These are phyloP conservation scores for Chrysomela aeneicollis DNA, from an alignment of 2,888 invertebrate genomes.

Conservation along the genomic window DNA sequence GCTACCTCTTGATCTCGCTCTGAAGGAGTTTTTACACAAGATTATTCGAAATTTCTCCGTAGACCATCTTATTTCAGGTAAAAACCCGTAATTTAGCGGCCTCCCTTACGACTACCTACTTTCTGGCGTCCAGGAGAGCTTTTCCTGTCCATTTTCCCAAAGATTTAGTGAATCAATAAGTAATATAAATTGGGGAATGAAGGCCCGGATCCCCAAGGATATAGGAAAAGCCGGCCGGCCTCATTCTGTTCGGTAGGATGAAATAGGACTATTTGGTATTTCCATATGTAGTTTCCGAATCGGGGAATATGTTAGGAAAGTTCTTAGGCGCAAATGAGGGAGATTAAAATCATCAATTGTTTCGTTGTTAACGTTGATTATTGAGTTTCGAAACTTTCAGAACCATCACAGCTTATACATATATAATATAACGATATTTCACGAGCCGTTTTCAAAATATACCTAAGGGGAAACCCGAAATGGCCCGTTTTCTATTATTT, in stretches of 20 bases:
- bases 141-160: neutral
- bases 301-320: slow-evolving; percentile 1
- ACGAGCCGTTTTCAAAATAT: too few species aligned
- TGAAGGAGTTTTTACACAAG: too few species aligned
- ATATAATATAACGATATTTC: too few species aligned
- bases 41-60: neutral
- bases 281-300: neutral
- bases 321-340: neutral
- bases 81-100: slow-evolving; percentile 5
- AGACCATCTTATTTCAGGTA: slow-evolving; percentile 8
- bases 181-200: slow-evolving; percentile 7
- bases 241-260: neutral
- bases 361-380: neutral
- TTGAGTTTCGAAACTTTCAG: too few species aligned
- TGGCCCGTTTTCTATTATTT: too few species aligned
- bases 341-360: neutral
- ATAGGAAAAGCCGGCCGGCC: neutral
- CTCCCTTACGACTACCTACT: neutral
- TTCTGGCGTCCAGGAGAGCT: slow-evolving; percentile 7
- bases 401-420: too few species aligned
- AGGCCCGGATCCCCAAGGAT: slow-evolving; percentile 3
- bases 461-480: too few species aligned
- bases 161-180: slow-evolving; percentile 7
- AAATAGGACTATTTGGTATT: slow-evolving; percentile 1
- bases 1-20: too few species aligned